These are phyloP conservation scores for Tichodroma muraria DNA, from an alignment of 2,113 vertebrate species.

Conservation along the genomic window DNA sequence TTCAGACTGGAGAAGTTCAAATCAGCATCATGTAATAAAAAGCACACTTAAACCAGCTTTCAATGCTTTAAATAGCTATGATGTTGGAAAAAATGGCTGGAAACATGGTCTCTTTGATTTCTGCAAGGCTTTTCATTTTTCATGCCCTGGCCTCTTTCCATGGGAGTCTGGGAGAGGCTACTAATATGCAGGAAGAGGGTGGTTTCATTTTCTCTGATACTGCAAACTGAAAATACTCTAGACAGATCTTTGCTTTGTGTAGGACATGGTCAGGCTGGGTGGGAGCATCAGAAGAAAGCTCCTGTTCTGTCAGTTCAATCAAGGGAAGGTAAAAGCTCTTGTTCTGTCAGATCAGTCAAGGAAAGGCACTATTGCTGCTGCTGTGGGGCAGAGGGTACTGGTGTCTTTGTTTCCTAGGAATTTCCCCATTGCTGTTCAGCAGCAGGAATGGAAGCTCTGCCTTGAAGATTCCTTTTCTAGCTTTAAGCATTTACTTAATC, in stretches of 20 bases:
- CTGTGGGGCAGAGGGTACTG: background rate
- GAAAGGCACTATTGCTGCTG: background rate
- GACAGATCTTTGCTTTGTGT: background rate
- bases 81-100: background rate
- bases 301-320: background rate
- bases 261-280: background rate
- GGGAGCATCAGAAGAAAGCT: background rate
- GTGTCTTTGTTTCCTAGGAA: background rate
- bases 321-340: background rate
- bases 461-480: background rate
- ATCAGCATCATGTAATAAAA: background rate
- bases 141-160: background rate
- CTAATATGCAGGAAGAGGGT: background rate
- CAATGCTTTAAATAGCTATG: background rate
- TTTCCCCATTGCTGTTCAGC: background rate
- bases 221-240: background rate
- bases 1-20: background rate
- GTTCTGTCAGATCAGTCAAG: background rate
- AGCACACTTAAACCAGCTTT: background rate
- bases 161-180: background rate
- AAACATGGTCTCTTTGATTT: background rate
- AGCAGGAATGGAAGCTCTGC: background rate
- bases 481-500: slow-evolving; percentile 48
- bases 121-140: background rate
- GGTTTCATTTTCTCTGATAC: background rate